A percentile compares a stretch with the other conserved stretches of the same genome.
Conservation (phyloP, 2,797 vertebrate genomes). For the Pogonophryne albipinna region DNA sequence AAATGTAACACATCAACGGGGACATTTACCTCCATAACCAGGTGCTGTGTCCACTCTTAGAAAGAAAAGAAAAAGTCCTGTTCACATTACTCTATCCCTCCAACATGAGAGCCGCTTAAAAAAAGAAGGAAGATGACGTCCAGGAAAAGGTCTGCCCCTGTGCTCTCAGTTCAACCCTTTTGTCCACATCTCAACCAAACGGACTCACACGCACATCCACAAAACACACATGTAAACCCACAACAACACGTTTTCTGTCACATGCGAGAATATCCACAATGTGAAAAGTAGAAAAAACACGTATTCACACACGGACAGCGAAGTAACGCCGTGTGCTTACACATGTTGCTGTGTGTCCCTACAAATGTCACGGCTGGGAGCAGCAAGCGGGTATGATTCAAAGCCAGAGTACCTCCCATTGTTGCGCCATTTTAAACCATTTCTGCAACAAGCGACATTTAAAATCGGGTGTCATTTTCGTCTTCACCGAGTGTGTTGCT, state of each 20-base stretch:
- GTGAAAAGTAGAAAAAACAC: conserved; percentile 1
- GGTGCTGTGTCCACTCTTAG: conserved; percentile 53
- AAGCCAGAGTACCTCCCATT: conserved; percentile 64
- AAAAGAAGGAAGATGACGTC: conserved; percentile 54
- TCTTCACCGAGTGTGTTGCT: conserved; percentile 46
- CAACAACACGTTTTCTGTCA: conserved; percentile 39
- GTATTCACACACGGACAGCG: conserved; percentile 29
- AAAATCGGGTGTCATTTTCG: conserved; percentile 57
- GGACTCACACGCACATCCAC: conserved; percentile 48
- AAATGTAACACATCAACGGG: conserved; percentile 28
- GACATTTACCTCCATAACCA: conserved; percentile 76
- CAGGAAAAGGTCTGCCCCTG: conserved; percentile 57
- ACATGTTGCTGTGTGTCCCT: conserved; percentile 55
- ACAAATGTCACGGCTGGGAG: conserved; percentile 61
- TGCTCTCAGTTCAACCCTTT: conserved; percentile 63
- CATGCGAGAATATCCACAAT: conserved; percentile 9
- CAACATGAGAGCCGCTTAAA: conserved; percentile 41
- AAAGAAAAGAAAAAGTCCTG: conserved; percentile 44
- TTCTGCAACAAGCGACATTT: conserved; percentile 67
- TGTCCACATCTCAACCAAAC: conserved; percentile 69
- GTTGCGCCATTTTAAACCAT: conserved; percentile 78
- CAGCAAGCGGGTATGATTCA: conserved; percentile 50
- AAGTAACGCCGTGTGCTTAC: conserved; percentile 24
- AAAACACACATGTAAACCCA: conserved; percentile 42
- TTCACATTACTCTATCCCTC: conserved; percentile 57